Conservation (phyloP, 2,113 vertebrate species). For the Bothrops jararaca region DNA sequence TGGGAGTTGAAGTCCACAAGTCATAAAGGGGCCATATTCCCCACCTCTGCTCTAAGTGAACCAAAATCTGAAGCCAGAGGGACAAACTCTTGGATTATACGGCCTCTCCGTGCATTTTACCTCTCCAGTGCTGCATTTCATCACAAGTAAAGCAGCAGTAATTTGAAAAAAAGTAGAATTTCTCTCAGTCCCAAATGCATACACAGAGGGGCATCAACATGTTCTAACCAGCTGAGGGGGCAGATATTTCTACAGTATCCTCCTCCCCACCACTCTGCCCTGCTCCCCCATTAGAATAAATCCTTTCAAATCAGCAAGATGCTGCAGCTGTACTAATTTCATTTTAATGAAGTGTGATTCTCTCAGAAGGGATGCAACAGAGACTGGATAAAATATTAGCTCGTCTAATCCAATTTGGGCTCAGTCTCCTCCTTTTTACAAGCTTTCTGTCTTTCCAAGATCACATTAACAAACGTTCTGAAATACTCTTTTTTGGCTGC, state of each 20-base stretch:
- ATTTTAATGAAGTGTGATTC: constrained; percentile 11
- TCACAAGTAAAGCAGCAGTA: constrained; percentile 24
- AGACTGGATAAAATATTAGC: constrained; percentile 19
- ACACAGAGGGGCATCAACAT: neutral
- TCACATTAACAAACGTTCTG: constrained; percentile 31
- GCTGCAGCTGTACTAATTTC: neutral
- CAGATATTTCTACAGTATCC: neutral
- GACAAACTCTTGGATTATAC: neutral
- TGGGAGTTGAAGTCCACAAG: neutral
- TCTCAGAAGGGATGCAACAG: neutral
- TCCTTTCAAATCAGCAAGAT: neutral
- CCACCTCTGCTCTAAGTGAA: neutral
- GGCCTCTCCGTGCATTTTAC: neutral
- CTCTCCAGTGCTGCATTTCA: constrained; percentile 13
- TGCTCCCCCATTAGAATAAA: neutral
- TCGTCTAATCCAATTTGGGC: constrained; percentile 15
- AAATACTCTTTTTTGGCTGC: constrained; percentile 22
- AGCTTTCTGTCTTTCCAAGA: constrained; percentile 33
- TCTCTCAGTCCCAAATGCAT: constrained; percentile 26
- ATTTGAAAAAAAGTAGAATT: neutral
- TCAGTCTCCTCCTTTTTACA: constrained; percentile 10
- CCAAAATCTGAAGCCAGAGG: neutral
- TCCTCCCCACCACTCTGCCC: too few species aligned
- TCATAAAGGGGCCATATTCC: neutral
- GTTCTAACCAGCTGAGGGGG: neutral